Evolutionary conservation across 2,113 vertebrate species (phyloP).

Genomic region (Pachyramphus minor): DNA sequence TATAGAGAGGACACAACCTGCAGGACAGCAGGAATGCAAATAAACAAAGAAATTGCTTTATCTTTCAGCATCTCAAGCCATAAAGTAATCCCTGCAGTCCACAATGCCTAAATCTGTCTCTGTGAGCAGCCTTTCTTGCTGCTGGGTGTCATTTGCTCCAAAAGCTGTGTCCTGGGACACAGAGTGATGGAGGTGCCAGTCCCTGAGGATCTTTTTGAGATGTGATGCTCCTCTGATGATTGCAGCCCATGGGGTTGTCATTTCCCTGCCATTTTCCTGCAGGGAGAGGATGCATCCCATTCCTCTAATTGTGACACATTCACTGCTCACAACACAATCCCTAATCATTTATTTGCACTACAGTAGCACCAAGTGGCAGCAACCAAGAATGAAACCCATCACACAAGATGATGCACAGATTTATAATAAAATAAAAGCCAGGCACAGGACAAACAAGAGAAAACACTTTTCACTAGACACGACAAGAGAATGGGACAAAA

Average conservation of each 20-base stretch:
- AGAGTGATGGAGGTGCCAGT: background rate
- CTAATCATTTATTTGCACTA: background rate
- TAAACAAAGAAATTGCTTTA: background rate
- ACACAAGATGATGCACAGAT: background rate
- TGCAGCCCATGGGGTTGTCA: background rate
- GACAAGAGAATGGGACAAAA: rapidly evolving
- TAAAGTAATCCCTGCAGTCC: background rate
- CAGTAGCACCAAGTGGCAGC: background rate
- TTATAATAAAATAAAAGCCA: background rate
- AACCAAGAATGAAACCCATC: background rate
- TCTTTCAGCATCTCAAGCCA: background rate
- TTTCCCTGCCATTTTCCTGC: background rate
- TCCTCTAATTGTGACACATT: background rate
- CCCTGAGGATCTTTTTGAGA: background rate
- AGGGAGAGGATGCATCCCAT: background rate
- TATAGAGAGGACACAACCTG: background rate
- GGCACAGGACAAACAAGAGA: background rate
- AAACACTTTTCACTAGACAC: background rate
- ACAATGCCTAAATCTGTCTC: background rate
- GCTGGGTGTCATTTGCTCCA: background rate
- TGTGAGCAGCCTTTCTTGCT: background rate
- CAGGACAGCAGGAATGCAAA: background rate
- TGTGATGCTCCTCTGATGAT: background rate
- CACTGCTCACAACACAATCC: background rate
- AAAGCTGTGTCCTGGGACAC: background rate